Conservation (phyloP, 2,888 invertebrate genomes). For the Lumbricus terrestris region DNA sequence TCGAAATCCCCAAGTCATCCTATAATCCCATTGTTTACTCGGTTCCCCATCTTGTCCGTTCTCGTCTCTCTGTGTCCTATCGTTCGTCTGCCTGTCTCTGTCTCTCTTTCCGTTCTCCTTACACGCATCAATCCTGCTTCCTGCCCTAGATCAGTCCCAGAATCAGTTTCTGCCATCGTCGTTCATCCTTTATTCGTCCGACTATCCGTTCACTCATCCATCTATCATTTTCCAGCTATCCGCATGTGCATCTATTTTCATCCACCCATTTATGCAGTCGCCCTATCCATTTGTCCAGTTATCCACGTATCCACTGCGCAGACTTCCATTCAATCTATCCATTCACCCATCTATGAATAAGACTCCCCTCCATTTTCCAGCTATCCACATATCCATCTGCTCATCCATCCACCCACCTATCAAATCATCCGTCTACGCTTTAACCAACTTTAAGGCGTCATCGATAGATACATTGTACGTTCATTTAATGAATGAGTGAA, state of each 20-base stretch:
- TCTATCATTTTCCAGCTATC: background rate
- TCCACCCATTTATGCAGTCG: background rate
- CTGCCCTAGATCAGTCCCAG: background rate
- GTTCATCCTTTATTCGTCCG: background rate
- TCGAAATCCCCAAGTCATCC: background rate
- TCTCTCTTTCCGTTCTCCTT: background rate
- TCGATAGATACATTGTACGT: too few relatives aligned
- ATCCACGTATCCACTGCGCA: too few relatives aligned
- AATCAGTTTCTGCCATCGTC: background rate
- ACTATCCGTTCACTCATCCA: background rate
- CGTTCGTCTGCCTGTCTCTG: background rate
- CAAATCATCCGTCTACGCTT: rapidly evolving
- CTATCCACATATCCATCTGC: too few relatives aligned
- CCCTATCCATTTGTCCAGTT: background rate
- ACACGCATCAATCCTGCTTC: background rate
- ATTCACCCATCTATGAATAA: too few relatives aligned
- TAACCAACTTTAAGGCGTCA: background rate
- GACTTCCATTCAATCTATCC: too few relatives aligned
- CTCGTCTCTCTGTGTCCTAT: background rate
- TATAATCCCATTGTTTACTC: background rate
- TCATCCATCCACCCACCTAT: background rate
- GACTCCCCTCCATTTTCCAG: too few relatives aligned
- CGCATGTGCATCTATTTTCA: too few relatives aligned
- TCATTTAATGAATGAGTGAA: too few relatives aligned
- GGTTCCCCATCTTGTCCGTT: conserved; percentile 9